Evolutionary conservation across 2,888 invertebrate genomes (phyloP).

Genomic region (Drosophila fulvimacula): DNA sequence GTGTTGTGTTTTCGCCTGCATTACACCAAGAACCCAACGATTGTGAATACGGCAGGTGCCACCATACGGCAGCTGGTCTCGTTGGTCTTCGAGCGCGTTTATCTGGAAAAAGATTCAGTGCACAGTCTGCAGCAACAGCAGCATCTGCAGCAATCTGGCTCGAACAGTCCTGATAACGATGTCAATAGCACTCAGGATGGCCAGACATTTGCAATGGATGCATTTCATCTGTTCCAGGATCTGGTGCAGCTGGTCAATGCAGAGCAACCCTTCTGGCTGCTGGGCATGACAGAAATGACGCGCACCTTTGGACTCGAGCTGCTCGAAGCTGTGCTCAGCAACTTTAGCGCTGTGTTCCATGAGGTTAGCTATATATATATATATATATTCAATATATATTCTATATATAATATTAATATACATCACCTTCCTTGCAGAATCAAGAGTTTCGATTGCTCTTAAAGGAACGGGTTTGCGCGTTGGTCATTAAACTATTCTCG

Average conservation of each 20-base stretch:
- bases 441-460: conserved; percentile 96
- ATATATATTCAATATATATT: too few relatives aligned
- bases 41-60: conserved; percentile 98
- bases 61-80: conserved; percentile 98
- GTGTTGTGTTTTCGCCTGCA: conserved; percentile 99
- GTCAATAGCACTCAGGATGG: conserved; percentile 86
- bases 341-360: conserved; percentile 93
- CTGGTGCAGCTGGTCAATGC: conserved; percentile 98
- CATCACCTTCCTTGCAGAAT: conserved; percentile 87
- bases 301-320: conserved; percentile 98
- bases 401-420: neutral
- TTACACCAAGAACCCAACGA: conserved; percentile 96
- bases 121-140: conserved; percentile 62
- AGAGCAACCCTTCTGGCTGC: conserved; percentile 97
- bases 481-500: conserved; percentile 99
- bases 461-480: conserved; percentile 98
- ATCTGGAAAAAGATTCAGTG: conserved; percentile 79
- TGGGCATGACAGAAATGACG: conserved; percentile 98
- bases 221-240: conserved; percentile 98
- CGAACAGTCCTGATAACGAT: conserved; percentile 46
- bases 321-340: conserved; percentile 95
- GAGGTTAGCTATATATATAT: conserved; percentile 86
- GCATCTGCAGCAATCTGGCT: conserved; percentile 20
- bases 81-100: conserved; percentile 94
- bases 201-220: conserved; percentile 95